A percentile compares a stretch with the other conserved stretches of the same genome.
phyloP scores from a whole-genome alignment of 2,113 vertebrate genomes.

The Pedionomus torquatus region DNA sequence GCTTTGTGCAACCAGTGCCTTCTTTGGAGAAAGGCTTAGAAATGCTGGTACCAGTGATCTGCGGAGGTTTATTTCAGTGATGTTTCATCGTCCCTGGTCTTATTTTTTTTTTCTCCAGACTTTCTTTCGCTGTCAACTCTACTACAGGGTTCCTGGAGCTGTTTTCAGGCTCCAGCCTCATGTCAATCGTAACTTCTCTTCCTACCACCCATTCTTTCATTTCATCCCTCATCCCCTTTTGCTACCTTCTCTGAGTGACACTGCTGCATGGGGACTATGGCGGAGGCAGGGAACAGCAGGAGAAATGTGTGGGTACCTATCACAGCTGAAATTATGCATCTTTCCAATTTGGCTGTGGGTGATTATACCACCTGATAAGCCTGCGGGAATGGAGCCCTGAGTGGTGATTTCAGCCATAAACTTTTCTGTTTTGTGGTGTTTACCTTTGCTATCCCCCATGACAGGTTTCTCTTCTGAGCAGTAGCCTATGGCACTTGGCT shows the following conservation, averaged over 20 bases:
- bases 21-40: neutral
- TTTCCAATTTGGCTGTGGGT: slow-evolving; percentile 57
- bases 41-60: neutral
- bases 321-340: slow-evolving; percentile 23
- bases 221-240: neutral
- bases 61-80: neutral
- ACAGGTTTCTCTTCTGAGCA: slow-evolving; percentile 59
- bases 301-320: neutral
- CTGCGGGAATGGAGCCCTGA: slow-evolving; percentile 54
- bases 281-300: neutral
- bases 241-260: slow-evolving; percentile 8
- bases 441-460: slow-evolving; percentile 67
- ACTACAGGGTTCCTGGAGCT: neutral
- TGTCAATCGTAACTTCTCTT: slow-evolving; percentile 38
- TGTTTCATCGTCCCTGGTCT: neutral
- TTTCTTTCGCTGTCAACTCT: neutral
- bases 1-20: neutral
- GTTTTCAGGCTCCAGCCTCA: neutral
- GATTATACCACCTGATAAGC: slow-evolving; percentile 64
- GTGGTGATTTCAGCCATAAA: slow-evolving; percentile 72
- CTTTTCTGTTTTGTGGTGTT: slow-evolving; percentile 58
- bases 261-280: neutral
- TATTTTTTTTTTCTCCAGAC: neutral
- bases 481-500: slow-evolving; percentile 74
- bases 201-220: neutral